Evolutionary conservation across 2,113 vertebrate species (phyloP), one percentile per base, ranked within the genome.

Genomic region (Upupa epops): DNA sequence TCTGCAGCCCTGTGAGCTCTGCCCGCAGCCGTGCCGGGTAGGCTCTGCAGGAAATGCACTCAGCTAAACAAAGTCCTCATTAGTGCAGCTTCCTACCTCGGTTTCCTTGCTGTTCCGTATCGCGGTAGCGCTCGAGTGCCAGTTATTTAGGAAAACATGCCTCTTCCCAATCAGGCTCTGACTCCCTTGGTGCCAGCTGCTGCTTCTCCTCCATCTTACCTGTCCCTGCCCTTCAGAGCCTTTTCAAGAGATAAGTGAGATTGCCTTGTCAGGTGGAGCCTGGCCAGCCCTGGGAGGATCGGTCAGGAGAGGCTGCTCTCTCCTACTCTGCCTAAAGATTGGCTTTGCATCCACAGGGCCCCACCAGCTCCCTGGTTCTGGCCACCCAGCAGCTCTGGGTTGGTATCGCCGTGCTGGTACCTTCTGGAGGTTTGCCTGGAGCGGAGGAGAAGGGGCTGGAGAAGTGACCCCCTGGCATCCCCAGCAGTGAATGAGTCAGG

Each of bases 31-130:
- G 0, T 42, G 84, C 71, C 73, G 54, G 61, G 59, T 73, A 17
- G 55, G 76, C 91, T 74, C 92, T 86, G 22, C 94, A 74, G 92
- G 94, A 95, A 92, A 84, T 22, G 58, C 6, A 78, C 77, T 83
- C 20, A 75, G 48, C 89, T 80, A 52, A 91, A 83, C 72, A 76
- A 65, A 66, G 42, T 28, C 2, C 0, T 54, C n/a, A 76, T 93
- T 88, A 73, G 5, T 85, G 82, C 93, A 56, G 89, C 75, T 85
- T 48, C 89, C 93, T 61, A 12, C 87, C 86, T 66, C 83, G 77
- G 60, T 9, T 66, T 36, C 52, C 86, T 46, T 37, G 75, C 75
- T 77, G 64, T 42, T 95, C 68, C 46, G 37, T 66, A 20, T 25
- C 80, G 29, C 7, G 5, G 25, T 15, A 61, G 34, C 3, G 63